Evolutionary conservation across 2,888 invertebrate genomes (phyloP).

Genomic region (Coenonympha glycerion): DNA sequence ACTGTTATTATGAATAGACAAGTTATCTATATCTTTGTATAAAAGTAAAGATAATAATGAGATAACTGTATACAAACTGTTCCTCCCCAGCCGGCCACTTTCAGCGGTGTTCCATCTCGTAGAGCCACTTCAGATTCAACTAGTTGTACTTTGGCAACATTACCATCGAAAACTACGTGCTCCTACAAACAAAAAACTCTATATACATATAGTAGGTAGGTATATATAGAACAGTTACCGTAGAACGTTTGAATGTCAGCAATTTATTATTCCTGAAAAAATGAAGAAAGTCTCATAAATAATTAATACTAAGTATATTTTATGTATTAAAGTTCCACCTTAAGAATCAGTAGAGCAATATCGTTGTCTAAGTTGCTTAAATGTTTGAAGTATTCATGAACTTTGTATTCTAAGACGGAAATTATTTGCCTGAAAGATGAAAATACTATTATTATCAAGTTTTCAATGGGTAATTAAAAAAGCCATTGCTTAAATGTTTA

Average conservation of each 20-base stretch:
- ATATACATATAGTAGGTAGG: no score
- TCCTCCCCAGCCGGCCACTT: slow-evolving; percentile 50
- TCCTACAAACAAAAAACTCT: slow-evolving; percentile 3
- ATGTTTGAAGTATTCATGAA: slow-evolving; percentile 54
- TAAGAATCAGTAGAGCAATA: slow-evolving; percentile 50
- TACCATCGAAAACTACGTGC: slow-evolving; percentile 30
- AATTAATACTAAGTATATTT: no score
- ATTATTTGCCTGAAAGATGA: slow-evolving; percentile 51
- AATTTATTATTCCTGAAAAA: no score
- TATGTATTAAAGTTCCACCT: slow-evolving; percentile 38
- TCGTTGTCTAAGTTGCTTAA: slow-evolving; percentile 49
- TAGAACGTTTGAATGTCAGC: no score
- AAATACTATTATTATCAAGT: background rate
- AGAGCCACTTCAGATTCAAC: slow-evolving; percentile 40
- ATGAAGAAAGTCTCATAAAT: no score
- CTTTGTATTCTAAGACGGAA: slow-evolving; percentile 44
- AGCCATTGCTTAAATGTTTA: slow-evolving; percentile 10
- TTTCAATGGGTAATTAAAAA: background rate
- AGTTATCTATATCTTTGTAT: background rate
- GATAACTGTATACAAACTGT: slow-evolving; percentile 35
- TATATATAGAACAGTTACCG: no score
- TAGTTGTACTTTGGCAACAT: slow-evolving; percentile 44
- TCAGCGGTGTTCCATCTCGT: slow-evolving; percentile 32
- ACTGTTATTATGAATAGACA: no score
- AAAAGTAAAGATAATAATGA: background rate